These are phyloP conservation scores for Sebastes minor DNA, from an alignment of 2,797 vertebrate species.

Conservation along the genomic window DNA sequence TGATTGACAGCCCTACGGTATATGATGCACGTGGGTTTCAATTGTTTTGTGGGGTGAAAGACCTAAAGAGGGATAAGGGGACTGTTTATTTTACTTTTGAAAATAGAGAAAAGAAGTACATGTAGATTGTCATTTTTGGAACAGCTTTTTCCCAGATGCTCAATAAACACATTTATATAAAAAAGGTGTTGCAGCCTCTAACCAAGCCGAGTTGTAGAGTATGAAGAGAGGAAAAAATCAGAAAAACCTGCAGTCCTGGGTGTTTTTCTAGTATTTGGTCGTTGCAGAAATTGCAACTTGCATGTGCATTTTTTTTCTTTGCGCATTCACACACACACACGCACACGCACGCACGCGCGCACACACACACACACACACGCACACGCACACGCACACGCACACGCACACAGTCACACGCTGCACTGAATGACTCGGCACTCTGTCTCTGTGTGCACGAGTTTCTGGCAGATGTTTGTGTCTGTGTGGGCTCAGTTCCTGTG, in stretches of 20 bases:
- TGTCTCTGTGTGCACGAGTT: constrained; percentile 31
- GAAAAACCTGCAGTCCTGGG: not conserved
- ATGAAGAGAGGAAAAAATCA: not conserved
- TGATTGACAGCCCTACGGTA: too few relatives aligned
- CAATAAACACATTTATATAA: too few relatives aligned
- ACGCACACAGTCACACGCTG: not conserved
- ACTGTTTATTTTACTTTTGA: too few relatives aligned
- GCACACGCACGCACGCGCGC: not conserved
- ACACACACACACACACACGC: not conserved
- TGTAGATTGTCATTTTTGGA: too few relatives aligned
- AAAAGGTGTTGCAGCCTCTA: not conserved
- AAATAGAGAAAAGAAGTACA: too few relatives aligned
- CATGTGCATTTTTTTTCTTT: not conserved
- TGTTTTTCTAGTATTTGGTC: not conserved
- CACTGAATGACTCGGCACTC: constrained; percentile 52
- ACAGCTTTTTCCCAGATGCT: too few relatives aligned
- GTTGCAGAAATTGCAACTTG: not conserved
- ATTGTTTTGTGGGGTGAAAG: too few relatives aligned
- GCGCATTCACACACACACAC: not conserved
- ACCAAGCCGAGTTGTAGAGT: not conserved
- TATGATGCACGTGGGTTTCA: too few relatives aligned
- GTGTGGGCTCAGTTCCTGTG: constrained; percentile 71
- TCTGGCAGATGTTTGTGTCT: constrained; percentile 67
- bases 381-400: not conserved
- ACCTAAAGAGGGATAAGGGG: too few relatives aligned